These are phyloP conservation scores for Acropternis orthonyx DNA, from an alignment of 2,797 vertebrate species.

Conservation along the genomic window DNA sequence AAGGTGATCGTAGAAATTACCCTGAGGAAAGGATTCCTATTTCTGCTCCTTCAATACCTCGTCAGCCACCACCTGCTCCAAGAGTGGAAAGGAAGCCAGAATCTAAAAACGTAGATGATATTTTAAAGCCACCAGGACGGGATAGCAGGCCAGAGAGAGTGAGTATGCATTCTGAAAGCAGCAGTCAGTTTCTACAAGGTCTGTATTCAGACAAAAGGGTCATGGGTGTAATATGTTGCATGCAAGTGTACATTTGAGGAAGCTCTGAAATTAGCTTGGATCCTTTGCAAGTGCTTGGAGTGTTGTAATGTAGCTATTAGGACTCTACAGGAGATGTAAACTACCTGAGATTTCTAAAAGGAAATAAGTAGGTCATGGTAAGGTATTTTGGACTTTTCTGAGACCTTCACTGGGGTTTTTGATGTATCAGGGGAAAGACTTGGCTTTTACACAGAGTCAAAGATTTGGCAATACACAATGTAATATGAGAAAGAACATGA, in stretches of 20 bases:
- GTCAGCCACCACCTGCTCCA: constrained; percentile 82
- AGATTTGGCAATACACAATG: not conserved
- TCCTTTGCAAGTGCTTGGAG: not conserved
- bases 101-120: constrained; percentile 95
- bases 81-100: constrained; percentile 94
- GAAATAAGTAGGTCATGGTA: not conserved
- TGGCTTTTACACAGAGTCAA: not conserved
- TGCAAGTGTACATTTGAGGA: not conserved
- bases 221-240: not conserved
- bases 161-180: constrained; percentile 40
- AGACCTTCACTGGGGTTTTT: not conserved
- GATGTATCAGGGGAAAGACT: not conserved
- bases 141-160: constrained; percentile 92
- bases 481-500: not conserved
- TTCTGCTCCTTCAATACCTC: constrained; percentile 77
- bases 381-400: not conserved
- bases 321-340: not conserved
- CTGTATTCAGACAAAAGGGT: not conserved
- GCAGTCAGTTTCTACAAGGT: fast-evolving
- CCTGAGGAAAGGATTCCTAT: constrained; percentile 88
- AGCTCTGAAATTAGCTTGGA: not conserved
- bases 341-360: not conserved
- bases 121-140: constrained; percentile 93
- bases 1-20: constrained; percentile 89
- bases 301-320: not conserved